Evolutionary conservation across 35 echinoderm and acorn worm genomes (phyloP).

Genomic region (Ophioderma brevispina): DNA sequence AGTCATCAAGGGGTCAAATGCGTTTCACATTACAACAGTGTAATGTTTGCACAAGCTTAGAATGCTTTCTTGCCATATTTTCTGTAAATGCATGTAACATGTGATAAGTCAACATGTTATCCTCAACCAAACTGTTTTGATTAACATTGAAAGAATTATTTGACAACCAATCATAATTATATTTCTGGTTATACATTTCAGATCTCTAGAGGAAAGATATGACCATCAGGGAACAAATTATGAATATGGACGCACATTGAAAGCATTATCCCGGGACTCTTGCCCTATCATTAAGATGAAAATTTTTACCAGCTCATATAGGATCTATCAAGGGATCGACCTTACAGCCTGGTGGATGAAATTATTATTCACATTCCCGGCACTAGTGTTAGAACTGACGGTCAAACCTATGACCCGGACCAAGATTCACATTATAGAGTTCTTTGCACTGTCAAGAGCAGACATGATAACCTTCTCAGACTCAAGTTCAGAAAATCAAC

Average conservation of each 20-base stretch:
- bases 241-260: conserved; percentile 85
- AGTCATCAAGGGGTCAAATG: too few species aligned
- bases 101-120: too few species aligned
- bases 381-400: conserved; percentile 27
- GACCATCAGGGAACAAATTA: conserved; percentile 70
- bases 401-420: conserved; percentile 53
- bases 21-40: too few species aligned
- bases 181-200: conserved; percentile 36
- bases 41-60: too few species aligned
- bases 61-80: too few species aligned
- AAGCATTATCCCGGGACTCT: conserved; percentile 78
- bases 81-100: too few species aligned
- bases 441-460: conserved; percentile 24
- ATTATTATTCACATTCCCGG: conserved; percentile 87
- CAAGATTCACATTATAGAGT: conserved; percentile 44
- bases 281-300: conserved; percentile 75
- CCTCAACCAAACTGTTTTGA: too few species aligned
- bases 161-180: too few species aligned
- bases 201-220: conserved; percentile 87
- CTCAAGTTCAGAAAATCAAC: conserved; percentile 58
- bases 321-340: conserved; percentile 84
- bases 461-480: conserved; percentile 60
- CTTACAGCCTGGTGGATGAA: conserved; percentile 73
- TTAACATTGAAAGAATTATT: too few species aligned
- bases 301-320: conserved; percentile 69